Conservation (phyloP, 2,113 vertebrate species). For the Chionomys nivalis region DNA sequence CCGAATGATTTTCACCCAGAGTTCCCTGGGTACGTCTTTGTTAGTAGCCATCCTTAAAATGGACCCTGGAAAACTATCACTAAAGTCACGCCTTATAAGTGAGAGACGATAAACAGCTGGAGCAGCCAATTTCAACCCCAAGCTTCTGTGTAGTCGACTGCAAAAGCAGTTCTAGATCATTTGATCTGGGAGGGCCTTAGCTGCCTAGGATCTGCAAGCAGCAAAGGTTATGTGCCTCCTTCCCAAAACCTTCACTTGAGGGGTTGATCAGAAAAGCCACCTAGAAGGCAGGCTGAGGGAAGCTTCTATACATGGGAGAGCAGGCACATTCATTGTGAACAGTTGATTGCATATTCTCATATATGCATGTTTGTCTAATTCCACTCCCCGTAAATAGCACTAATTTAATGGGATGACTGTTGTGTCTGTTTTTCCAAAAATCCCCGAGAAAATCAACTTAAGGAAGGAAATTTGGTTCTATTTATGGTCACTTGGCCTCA, state of each 20-base stretch:
- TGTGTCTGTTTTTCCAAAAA: neutral
- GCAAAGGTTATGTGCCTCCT: neutral
- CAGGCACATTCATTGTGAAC: neutral
- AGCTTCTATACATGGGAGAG: neutral
- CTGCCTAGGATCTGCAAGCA: neutral
- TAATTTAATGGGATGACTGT: conserved; percentile 44
- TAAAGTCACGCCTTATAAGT: conserved; percentile 18
- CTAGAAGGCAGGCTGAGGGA: conserved; percentile 21
- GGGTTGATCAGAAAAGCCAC: conserved; percentile 66
- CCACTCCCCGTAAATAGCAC: neutral
- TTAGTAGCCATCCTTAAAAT: conserved; percentile 36
- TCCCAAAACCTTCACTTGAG: conserved; percentile 15
- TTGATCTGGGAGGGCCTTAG: neutral
- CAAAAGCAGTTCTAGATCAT: neutral
- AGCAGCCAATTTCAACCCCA: neutral
- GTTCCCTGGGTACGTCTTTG: conserved; percentile 3
- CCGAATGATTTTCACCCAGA: neutral
- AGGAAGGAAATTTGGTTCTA: neutral
- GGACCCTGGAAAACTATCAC: conserved; percentile 25
- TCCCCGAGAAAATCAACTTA: neutral
- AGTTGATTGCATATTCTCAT: neutral
- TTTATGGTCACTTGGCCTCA: neutral
- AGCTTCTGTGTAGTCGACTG: neutral
- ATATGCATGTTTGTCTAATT: neutral
- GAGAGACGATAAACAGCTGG: conserved; percentile 7